Percentiles rank a stretch among this genome's conserved stretches.
Conservation (phyloP, 2,797 vertebrate species). For the Heliangelus exortis region DNA sequence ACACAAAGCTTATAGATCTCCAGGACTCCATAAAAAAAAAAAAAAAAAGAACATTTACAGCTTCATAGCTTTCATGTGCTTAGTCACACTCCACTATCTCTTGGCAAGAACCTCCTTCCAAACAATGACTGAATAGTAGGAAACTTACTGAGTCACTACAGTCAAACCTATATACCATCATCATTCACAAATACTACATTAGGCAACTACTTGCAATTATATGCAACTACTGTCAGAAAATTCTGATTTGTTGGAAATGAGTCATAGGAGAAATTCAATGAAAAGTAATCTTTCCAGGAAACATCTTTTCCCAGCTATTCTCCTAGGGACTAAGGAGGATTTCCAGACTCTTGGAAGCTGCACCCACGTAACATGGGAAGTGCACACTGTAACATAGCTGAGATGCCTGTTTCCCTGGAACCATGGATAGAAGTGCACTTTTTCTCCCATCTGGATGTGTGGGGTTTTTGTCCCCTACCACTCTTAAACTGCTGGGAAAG, state of each 20-base stretch:
- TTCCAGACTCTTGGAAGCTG: neutral
- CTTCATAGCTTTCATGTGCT: neutral
- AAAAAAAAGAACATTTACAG: neutral
- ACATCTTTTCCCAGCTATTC: neutral
- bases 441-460: neutral
- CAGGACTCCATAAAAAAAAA: neutral
- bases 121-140: neutral
- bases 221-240: neutral
- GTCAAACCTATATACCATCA: neutral
- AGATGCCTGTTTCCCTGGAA: neutral
- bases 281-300: slow-evolving; percentile 2
- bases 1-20: neutral
- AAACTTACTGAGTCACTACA: neutral
- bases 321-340: neutral
- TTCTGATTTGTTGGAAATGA: neutral
- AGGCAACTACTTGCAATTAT: neutral
- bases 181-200: neutral
- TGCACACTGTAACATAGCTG: accelerated
- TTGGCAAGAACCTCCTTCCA: neutral
- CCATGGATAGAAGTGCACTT: accelerated
- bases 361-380: accelerated
- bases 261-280: neutral
- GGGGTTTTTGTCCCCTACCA: neutral
- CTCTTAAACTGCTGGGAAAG: neutral
- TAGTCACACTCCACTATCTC: neutral